These are phyloP conservation scores for Pediacus dermestoides DNA, from an alignment of 2,888 invertebrate species.

Conservation along the genomic window DNA sequence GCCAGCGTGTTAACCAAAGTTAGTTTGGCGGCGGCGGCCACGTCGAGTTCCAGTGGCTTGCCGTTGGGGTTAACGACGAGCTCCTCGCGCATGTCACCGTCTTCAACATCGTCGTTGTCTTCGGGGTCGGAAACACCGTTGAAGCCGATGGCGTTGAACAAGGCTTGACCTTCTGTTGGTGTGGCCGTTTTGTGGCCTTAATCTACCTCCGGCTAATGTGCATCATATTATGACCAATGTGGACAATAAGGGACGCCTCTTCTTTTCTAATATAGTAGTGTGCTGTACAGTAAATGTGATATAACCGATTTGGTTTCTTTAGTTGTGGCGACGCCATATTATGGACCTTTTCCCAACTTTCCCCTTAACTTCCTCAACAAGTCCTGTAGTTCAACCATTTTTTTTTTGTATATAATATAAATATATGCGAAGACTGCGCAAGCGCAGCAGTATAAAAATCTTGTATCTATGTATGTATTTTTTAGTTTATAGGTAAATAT, in stretches of 20 bases:
- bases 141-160: conserved; percentile 49
- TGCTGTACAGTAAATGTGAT: conserved; percentile 50
- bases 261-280: conserved; percentile 34
- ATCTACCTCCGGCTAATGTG: conserved; percentile 45
- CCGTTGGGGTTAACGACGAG: conserved; percentile 53
- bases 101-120: conserved; percentile 59
- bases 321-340: no score
- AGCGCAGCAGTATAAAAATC: conserved; percentile 46
- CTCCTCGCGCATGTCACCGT: conserved; percentile 58
- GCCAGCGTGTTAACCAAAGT: conserved; percentile 49
- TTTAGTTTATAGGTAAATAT: conserved; percentile 42
- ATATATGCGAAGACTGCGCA: conserved; percentile 25
- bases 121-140: conserved; percentile 56
- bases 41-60: conserved; percentile 37
- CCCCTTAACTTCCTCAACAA: neutral
- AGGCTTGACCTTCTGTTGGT: conserved; percentile 47
- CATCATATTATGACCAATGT: conserved; percentile 37
- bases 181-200: conserved; percentile 37
- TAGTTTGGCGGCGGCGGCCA: conserved; percentile 42
- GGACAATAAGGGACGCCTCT: conserved; percentile 43
- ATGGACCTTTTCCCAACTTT: no score
- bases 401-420: conserved; percentile 30
- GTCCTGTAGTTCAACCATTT: conserved; percentile 12
- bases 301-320: conserved; percentile 48
- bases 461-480: conserved; percentile 51